Percentiles rank a stretch among this genome's conserved stretches.
These are phyloP conservation scores for Cryptus viduatorius DNA, from an alignment of 2,888 invertebrate genomes.

Conservation along the genomic window DNA sequence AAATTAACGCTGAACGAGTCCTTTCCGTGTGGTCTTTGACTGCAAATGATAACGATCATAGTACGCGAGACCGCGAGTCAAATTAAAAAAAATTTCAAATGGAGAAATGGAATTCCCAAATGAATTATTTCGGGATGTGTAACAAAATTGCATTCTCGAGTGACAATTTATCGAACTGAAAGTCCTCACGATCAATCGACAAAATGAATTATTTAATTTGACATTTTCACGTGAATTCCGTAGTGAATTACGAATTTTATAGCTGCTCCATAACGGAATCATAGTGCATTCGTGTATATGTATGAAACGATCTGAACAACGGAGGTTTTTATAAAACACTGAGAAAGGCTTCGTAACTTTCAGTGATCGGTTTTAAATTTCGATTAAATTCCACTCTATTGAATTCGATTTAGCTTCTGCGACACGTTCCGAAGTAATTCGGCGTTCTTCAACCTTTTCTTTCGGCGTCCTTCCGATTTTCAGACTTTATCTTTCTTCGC, in stretches of 20 bases:
- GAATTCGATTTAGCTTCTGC: constrained; percentile 66
- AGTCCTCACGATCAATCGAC: constrained; percentile 25
- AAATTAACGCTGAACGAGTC: constrained; percentile 38
- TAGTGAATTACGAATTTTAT: not conserved
- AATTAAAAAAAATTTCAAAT: constrained; percentile 6
- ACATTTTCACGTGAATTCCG: not conserved
- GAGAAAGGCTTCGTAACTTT: constrained; percentile 36
- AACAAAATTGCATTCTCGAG: not conserved
- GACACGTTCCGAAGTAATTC: constrained; percentile 62
- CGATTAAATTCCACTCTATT: constrained; percentile 65
- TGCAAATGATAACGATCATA: constrained; percentile 23
- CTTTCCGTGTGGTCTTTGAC: not conserved
- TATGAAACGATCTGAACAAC: constrained; percentile 15
- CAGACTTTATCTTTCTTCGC: constrained; percentile 42
- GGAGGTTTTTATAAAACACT: constrained; percentile 28
- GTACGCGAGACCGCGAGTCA: not conserved
- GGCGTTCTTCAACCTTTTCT: constrained; percentile 42
- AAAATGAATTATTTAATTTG: constrained; percentile 8
- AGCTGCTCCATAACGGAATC: not conserved
- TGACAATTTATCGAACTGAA: not conserved
- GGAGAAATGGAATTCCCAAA: not conserved
- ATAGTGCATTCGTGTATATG: constrained; percentile 4
- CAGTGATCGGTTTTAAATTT: constrained; percentile 55
- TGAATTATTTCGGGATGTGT: not conserved
- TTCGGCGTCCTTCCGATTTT: constrained; percentile 42